Conservation (phyloP, 2,113 vertebrate genomes). For the Notarius lentiginosus region DNA sequence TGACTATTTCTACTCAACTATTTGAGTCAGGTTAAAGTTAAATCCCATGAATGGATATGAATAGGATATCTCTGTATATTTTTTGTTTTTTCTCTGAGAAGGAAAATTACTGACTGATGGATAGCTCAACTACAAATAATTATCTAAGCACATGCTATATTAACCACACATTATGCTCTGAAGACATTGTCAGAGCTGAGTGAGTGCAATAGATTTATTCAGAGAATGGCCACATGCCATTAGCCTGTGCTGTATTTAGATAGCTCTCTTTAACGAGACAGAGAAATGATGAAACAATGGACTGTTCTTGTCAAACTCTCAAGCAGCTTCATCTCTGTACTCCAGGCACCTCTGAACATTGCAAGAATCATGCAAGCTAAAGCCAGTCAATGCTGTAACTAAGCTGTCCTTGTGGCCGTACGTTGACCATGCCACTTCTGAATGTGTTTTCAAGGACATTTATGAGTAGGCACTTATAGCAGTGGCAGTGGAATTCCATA, state of each 20-base stretch:
- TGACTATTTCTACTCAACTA: neutral
- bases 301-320: neutral
- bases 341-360: neutral
- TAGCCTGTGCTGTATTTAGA: slow-evolving; percentile 41
- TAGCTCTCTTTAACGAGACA: slow-evolving; percentile 3
- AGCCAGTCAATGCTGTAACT: neutral
- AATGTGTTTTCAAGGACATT: slow-evolving; percentile 10
- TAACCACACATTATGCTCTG: slow-evolving; percentile 21
- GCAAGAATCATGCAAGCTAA: neutral
- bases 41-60: neutral
- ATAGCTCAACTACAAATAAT: neutral
- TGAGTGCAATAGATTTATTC: slow-evolving; percentile 30
- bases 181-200: slow-evolving; percentile 1
- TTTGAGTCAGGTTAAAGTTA: neutral
- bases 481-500: slow-evolving; percentile 22
- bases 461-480: neutral
- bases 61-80: neutral
- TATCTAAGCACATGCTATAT: slow-evolving; percentile 19
- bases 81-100: neutral
- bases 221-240: slow-evolving; percentile 23
- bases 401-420: slow-evolving; percentile 12
- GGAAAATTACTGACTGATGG: neutral
- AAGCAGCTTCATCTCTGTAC: neutral
- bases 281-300: neutral
- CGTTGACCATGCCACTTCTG: neutral